These are phyloP conservation scores for Harlomillsia oculata DNA, from an alignment of 1,140 invertebrate genomes.

Conservation along the genomic window DNA sequence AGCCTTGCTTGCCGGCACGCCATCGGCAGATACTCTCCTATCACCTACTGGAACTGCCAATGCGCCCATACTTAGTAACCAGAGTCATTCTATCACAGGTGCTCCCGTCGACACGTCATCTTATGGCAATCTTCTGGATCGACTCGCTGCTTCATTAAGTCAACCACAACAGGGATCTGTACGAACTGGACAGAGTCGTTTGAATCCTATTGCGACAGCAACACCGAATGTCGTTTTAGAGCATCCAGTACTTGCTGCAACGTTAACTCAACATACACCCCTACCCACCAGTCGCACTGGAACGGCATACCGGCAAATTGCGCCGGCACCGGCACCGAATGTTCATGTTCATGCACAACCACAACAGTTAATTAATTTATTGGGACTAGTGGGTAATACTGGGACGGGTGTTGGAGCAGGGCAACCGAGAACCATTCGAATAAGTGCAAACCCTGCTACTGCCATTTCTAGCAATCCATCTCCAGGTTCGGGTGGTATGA, in stretches of 20 bases:
- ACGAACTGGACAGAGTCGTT: conserved; percentile 18
- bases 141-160: conserved; percentile 22
- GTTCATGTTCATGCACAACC: conserved; percentile 4
- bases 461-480: conserved; percentile 9
- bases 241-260: conserved; percentile 32
- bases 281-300: background rate
- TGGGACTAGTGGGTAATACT: conserved; percentile 4
- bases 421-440: conserved; percentile 24
- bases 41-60: background rate
- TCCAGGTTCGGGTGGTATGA: conserved; percentile 5
- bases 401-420: background rate
- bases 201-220: conserved; percentile 34
- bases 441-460: conserved; percentile 1
- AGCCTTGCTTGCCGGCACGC: conserved; percentile 30
- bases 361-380: conserved; percentile 29
- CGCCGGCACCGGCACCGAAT: conserved; percentile 7
- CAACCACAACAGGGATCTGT: conserved; percentile 10
- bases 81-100: background rate
- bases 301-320: conserved; percentile 27
- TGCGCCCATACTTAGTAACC: background rate
- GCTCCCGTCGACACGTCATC: conserved; percentile 1
- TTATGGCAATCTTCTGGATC: conserved; percentile 30
- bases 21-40: conserved; percentile 24
- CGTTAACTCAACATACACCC: conserved; percentile 24
- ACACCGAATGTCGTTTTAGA: conserved; percentile 34